Evolutionary conservation across 2,888 invertebrate species (phyloP), one percentile per base, ranked within the genome.

Genomic region (Ormyrus rosae): DNA sequence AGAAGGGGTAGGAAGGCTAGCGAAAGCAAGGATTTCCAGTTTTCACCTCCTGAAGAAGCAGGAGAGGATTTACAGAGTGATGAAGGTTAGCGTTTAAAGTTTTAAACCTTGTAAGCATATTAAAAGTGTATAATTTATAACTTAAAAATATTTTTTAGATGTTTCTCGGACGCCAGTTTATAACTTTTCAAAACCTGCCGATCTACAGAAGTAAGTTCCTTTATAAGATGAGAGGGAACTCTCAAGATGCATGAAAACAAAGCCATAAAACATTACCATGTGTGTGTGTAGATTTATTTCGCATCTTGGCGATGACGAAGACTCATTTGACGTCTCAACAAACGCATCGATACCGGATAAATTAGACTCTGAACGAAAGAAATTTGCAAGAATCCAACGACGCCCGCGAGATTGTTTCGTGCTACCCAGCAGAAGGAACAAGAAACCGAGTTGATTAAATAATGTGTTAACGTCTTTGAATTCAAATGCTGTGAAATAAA

Each of bases 111-210:
- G 48, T 13, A 55, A 72, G 5, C 8, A 51, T 55, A 34, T 19
- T 58, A 50, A 73, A 79, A 55, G 4, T 51, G 48, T 10, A 9
- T 67, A 50, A 19, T 65, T 5, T 34, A 34, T 34, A 55, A n/a
- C 58, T 11, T 9, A 64, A 9, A 56, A 71, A 63, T 75, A 73
- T 64, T 67, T 0, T 81, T 81, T 82, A 89, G 89, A 76, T 34
- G 80, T 83, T 11, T 83, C 83, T 69, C 80, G 85, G 76, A 85
- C 86, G 56, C 86, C 87, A 46, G 83, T 84, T 45, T 88, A 84
- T 56, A 84, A 88, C 34, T 89, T 89, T 82, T 89, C 89, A 72
- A 85, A 88, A 7, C 89, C 89, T 5, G 85, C 87, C 45, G 86
- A 85, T 53, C 86, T 78, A 10, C 70, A 82, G 72, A 82, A 80